Evolutionary conservation across 2,113 vertebrate genomes (phyloP), one percentile per base, ranked within the genome.

Genomic region (Colistium nudipinnis): DNA sequence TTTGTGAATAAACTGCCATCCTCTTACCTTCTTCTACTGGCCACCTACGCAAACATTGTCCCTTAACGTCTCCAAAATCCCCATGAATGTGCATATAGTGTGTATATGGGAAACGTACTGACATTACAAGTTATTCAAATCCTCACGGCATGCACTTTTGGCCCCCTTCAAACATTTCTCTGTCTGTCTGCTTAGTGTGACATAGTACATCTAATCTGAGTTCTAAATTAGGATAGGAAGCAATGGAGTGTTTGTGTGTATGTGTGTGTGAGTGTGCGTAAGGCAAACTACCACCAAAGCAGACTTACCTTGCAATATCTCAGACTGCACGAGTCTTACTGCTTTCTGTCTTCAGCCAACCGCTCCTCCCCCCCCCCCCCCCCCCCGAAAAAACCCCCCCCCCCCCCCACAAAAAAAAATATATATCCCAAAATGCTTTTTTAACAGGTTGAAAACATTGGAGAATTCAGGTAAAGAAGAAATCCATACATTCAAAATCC

Each of bases 251-350:
- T 45, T 24, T 44, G 35, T 43, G 44, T 35, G 31, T 31, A 17
- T 47, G 25, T 51, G 33, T 39, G 7, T 62, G 17, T 41, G 47
- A 59, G 7, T 9, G 31, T 17, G 33, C 62, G 71, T 74, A 54
- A 48, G 31, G 11, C 10, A 25, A 81, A 73, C 53, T 70, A 38
- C 35, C 55, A 74, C 11, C 53, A 14, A 70, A 53, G 54, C 65
- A 65, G 62, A 77, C 90, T 89, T 81, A 91, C 90, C 90, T 89
- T 82, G 68, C 59, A 47, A 78, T 82, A 44, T 84, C 54, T 83
- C 51, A 76, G 64, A 53, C 31, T 44, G 45, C 57, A 70, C 43
- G 45, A 68, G 77, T 45, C 43, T 77, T 70, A 75, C 1, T 61
- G 81, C 45, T 64, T 54, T 61, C 60, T 76, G 60, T 51, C 33